These are phyloP conservation scores for Archivesica marissinica DNA, from an alignment of 1,140 invertebrate species.

Conservation along the genomic window DNA sequence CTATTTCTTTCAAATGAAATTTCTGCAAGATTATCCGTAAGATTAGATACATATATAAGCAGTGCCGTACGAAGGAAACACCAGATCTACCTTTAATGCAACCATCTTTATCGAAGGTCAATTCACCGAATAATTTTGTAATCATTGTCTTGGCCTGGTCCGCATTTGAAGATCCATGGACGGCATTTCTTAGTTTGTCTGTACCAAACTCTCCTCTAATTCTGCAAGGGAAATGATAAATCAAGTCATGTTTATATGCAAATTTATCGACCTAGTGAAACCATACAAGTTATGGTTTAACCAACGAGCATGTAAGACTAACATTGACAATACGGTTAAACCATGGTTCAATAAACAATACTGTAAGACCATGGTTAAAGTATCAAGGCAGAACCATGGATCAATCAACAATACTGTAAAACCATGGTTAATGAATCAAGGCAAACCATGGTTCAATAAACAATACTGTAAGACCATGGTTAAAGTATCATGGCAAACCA, in stretches of 20 bases:
- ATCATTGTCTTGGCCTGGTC: constrained; percentile 78
- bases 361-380: not conserved
- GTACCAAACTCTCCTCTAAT: constrained; percentile 80
- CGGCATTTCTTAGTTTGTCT: constrained; percentile 80
- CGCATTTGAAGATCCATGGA: constrained; percentile 79
- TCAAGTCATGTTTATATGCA: not conserved
- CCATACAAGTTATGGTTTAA: not conserved
- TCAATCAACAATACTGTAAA: not conserved
- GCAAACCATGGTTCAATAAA: not conserved
- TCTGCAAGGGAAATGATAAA: constrained; percentile 65
- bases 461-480: not conserved
- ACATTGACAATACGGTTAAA: not conserved
- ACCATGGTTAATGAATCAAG: not conserved
- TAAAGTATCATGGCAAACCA: not conserved
- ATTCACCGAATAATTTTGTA: constrained; percentile 80
- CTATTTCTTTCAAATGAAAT: not conserved
- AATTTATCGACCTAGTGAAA: not conserved
- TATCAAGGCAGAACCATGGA: not conserved
- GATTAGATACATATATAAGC: constrained; percentile 30
- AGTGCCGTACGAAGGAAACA: constrained; percentile 54
- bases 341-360: not conserved
- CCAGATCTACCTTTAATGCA: constrained; percentile 75
- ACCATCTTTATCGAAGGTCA: constrained; percentile 80
- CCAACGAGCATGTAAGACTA: not conserved
- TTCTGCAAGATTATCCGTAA: not conserved